Evolutionary conservation across 2,113 vertebrate genomes (phyloP).

Genomic region (Psettodes erumei): DNA sequence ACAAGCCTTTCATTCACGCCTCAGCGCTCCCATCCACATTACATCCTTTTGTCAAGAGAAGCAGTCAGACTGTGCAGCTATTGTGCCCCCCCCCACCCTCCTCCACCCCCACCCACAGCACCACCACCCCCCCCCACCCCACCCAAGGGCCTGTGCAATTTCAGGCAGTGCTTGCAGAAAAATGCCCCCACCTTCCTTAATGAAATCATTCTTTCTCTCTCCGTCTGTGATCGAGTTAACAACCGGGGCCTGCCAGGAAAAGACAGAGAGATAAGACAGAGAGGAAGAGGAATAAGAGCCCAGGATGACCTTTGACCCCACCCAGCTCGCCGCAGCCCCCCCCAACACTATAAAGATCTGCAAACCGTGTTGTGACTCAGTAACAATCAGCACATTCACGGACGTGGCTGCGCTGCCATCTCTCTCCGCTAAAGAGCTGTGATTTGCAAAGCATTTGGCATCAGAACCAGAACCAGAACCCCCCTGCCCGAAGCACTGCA

Average conservation of each 20-base stretch:
- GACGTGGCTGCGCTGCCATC: slow-evolving; percentile 48
- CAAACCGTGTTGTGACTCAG: slow-evolving; percentile 47
- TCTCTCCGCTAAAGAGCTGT: slow-evolving; percentile 50
- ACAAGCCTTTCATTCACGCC: slow-evolving; percentile 65
- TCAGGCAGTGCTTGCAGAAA: slow-evolving; percentile 60
- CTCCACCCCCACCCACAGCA: neutral
- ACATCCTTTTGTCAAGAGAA: slow-evolving; percentile 62
- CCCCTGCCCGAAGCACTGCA: slow-evolving; percentile 7
- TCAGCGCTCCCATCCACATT: slow-evolving; percentile 62
- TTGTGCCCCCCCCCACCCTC: slow-evolving; percentile 34
- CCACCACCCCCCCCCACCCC: neutral
- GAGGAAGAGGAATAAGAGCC: slow-evolving; percentile 61
- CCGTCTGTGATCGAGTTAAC: slow-evolving; percentile 65
- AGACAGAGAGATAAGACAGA: slow-evolving; percentile 60
- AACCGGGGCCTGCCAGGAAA: slow-evolving; percentile 61
- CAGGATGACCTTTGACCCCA: slow-evolving; percentile 49
- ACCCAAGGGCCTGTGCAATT: slow-evolving; percentile 53
- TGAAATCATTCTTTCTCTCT: slow-evolving; percentile 68
- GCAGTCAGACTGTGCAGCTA: slow-evolving; percentile 66
- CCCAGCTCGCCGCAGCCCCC: neutral
- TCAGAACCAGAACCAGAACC: slow-evolving; percentile 41
- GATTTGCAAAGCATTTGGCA: slow-evolving; percentile 58
- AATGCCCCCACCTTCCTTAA: slow-evolving; percentile 61
- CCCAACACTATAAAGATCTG: slow-evolving; percentile 11
- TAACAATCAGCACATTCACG: slow-evolving; percentile 76